Conservation (phyloP, 1,140 invertebrate species). For the Aphidius ervi region DNA sequence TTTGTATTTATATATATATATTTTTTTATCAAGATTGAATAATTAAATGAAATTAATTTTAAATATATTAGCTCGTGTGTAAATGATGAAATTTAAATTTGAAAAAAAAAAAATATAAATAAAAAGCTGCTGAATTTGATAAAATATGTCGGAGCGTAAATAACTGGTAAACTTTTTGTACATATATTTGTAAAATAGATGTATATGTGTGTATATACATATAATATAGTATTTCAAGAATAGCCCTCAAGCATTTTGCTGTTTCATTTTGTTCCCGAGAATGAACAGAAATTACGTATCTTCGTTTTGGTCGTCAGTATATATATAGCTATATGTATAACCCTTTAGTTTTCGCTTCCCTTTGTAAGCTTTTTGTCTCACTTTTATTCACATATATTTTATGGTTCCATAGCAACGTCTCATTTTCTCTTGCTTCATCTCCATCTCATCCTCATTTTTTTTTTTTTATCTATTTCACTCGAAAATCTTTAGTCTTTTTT, state of each 20-base stretch:
- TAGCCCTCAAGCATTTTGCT: slow-evolving; percentile 1
- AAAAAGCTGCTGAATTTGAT: too few relatives aligned
- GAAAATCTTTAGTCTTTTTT: neutral
- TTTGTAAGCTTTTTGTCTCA: slow-evolving; percentile 2
- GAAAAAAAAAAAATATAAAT: neutral
- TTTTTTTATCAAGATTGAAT: too few relatives aligned
- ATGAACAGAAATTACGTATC: slow-evolving; percentile 17
- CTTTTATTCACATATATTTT: neutral
- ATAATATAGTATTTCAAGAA: neutral
- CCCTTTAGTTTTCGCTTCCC: slow-evolving; percentile 7
- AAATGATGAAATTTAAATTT: too few relatives aligned
- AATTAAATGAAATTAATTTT: too few relatives aligned
- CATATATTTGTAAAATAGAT: too few relatives aligned
- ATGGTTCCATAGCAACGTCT: too few relatives aligned
- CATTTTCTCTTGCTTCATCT: slow-evolving; percentile 12
- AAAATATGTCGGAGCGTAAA: too few relatives aligned
- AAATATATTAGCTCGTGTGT: too few relatives aligned
- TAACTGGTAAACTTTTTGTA: too few relatives aligned
- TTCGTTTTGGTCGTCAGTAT: slow-evolving; percentile 17
- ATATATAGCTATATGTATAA: too few relatives aligned
- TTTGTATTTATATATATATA: too few relatives aligned
- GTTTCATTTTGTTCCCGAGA: slow-evolving; percentile 8
- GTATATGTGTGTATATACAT: too few relatives aligned
- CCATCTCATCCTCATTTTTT: neutral
- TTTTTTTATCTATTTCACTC: slow-evolving; percentile 12